Evolutionary conservation across 1,140 invertebrate genomes (phyloP).

Genomic region (Pomacea maculata): DNA sequence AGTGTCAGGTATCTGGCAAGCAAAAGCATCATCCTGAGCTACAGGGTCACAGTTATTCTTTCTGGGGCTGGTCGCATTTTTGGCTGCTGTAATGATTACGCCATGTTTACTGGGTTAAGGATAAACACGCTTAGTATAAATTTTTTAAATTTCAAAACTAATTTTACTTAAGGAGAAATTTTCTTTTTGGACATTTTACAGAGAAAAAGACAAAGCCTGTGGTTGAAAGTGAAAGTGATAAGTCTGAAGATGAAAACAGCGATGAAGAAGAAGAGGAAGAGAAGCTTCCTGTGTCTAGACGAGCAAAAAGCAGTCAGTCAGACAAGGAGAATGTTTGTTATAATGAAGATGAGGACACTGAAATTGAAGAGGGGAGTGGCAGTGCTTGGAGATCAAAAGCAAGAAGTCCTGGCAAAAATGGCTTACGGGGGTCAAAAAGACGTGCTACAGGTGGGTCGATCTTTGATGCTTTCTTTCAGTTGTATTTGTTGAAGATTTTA

Average conservation of each 20-base stretch:
- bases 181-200: no score
- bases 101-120: no score
- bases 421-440: background rate
- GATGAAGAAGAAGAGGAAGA: constrained; percentile 40
- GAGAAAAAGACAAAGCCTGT: background rate
- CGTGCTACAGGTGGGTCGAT: background rate
- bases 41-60: background rate
- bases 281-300: background rate
- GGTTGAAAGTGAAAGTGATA: constrained; percentile 12
- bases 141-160: no score
- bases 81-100: no score
- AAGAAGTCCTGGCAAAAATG: background rate
- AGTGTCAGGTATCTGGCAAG: no score
- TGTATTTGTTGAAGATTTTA: background rate
- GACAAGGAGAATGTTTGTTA: constrained; percentile 19
- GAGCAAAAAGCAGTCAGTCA: constrained; percentile 1
- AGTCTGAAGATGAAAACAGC: constrained; percentile 27
- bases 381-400: background rate
- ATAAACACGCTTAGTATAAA: no score
- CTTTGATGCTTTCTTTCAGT: background rate
- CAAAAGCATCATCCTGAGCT: no score
- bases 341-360: constrained; percentile 17
- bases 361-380: constrained; percentile 15
- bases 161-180: no score
- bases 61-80: background rate